phyloP scores from a whole-genome alignment of 2,888 invertebrate species.

The Leptopterna dolabrata region DNA sequence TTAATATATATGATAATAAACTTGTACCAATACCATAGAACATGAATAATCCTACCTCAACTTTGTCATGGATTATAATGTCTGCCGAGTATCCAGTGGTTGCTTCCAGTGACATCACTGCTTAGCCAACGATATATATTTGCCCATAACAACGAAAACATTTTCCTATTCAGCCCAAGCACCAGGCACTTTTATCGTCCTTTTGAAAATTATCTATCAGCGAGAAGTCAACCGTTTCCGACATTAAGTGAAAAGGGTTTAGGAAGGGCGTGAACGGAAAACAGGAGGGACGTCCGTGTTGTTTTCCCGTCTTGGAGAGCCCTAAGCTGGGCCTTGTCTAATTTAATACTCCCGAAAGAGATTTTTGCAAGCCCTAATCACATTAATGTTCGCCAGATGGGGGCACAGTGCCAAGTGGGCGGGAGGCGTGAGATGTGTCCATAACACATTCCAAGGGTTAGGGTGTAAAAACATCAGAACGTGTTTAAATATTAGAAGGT shows the following conservation, averaged over 20 bases:
- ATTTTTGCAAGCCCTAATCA: constrained; percentile 10
- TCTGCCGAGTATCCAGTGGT: too few relatives aligned
- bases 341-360: constrained; percentile 6
- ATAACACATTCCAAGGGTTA: background rate
- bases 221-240: background rate
- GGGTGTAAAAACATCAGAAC: background rate
- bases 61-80: too few relatives aligned
- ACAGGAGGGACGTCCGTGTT: background rate
- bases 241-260: background rate
- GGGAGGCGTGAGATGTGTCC: background rate
- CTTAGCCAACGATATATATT: too few relatives aligned
- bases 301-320: background rate
- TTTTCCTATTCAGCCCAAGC: background rate
- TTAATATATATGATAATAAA: too few relatives aligned
- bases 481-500: background rate
- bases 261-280: background rate
- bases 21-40: too few relatives aligned
- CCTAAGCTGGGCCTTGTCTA: background rate
- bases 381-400: background rate
- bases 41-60: too few relatives aligned
- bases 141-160: too few relatives aligned
- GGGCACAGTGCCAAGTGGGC: constrained; percentile 1
- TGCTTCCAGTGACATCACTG: too few relatives aligned
- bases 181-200: background rate
- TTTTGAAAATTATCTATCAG: background rate